A percentile compares a stretch with the other conserved stretches of the same genome.
Evolutionary conservation across 1,140 invertebrate species (phyloP).

Genomic region (Drosophila pallidifrons): DNA sequence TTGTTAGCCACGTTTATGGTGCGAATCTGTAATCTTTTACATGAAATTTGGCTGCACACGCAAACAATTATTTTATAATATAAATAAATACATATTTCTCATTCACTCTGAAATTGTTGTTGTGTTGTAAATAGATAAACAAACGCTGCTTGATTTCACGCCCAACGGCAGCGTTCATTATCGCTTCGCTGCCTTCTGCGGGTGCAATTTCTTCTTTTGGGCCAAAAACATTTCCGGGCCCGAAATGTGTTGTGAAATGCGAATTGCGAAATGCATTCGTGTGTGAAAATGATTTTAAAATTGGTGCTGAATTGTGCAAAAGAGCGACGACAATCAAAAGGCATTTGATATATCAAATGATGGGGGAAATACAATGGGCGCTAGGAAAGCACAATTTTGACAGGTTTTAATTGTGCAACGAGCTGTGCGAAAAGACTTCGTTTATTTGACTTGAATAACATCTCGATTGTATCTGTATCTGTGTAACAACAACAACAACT

Average conservation of each 20-base stretch:
- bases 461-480: constrained; percentile 17
- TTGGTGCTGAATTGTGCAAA: constrained; percentile 67
- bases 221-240: constrained; percentile 72
- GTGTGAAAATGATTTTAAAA: constrained; percentile 83
- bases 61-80: constrained; percentile 34
- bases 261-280: constrained; percentile 70
- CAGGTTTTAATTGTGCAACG: constrained; percentile 80
- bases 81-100: constrained; percentile 11
- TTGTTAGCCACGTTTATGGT: constrained; percentile 14
- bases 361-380: constrained; percentile 65
- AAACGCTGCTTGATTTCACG: constrained; percentile 49
- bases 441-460: constrained; percentile 48
- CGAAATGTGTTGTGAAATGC: constrained; percentile 15
- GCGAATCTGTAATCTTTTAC: constrained; percentile 60
- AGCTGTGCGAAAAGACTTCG: constrained; percentile 49
- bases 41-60: constrained; percentile 62
- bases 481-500: constrained; percentile 32
- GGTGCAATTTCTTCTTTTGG: constrained; percentile 56
- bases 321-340: constrained; percentile 74
- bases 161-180: constrained; percentile 60
- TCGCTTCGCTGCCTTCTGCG: constrained; percentile 38
- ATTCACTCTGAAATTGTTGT: not conserved
- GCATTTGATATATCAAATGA: constrained; percentile 58
- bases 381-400: constrained; percentile 65
- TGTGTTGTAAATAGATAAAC: constrained; percentile 34